A percentile compares a stretch with the other conserved stretches of the same genome.
Evolutionary conservation across 2,113 vertebrate genomes (phyloP).

Genomic region (Cacatua alba): DNA sequence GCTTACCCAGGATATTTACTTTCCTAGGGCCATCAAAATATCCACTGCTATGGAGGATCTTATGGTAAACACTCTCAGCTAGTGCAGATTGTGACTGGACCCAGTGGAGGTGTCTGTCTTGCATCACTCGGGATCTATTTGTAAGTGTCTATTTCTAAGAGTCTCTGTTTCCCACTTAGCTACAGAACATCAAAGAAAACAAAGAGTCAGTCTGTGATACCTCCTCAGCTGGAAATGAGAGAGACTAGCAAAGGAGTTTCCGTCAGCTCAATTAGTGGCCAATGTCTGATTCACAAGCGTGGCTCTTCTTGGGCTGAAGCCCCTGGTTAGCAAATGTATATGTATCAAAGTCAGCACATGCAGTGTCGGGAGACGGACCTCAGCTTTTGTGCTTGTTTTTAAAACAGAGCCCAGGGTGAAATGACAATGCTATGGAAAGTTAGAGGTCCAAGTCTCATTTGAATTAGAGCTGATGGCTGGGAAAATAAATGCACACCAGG

Average conservation of each 20-base stretch:
- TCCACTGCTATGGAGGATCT: neutral
- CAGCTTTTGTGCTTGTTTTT: neutral
- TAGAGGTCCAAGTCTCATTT: neutral
- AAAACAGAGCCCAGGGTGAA: neutral
- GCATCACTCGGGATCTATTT: rapidly evolving
- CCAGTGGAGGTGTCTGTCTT: neutral
- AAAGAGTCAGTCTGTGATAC: rapidly evolving
- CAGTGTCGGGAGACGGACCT: rapidly evolving
- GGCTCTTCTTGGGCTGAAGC: neutral
- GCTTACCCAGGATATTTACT: neutral
- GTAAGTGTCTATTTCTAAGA: neutral
- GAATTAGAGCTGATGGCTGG: neutral
- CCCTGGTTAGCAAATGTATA: neutral
- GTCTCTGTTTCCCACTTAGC: neutral
- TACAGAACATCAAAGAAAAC: neutral
- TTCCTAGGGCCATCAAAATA: neutral
- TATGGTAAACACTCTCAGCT: neutral
- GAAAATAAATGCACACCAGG: rapidly evolving
- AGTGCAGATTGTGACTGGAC: neutral
- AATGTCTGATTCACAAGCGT: rapidly evolving
- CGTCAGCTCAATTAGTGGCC: neutral
- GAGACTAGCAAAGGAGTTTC: neutral
- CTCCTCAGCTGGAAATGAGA: neutral
- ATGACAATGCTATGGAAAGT: neutral
- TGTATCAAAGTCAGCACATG: rapidly evolving